These are phyloP conservation scores for Hermodice carunculata DNA, from an alignment of 2,888 invertebrate species.

Conservation along the genomic window DNA sequence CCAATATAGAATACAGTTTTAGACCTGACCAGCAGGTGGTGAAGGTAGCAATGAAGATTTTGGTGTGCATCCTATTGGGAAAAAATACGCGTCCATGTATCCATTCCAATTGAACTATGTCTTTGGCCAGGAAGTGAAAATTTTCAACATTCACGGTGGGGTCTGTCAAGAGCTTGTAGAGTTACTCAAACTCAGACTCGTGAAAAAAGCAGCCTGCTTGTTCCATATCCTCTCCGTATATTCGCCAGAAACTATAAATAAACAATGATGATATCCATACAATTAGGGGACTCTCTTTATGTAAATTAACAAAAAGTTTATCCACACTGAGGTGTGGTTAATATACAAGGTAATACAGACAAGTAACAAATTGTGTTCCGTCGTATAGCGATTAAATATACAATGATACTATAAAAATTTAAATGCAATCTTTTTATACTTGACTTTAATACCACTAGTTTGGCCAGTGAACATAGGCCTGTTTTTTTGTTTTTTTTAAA, in stretches of 20 bases:
- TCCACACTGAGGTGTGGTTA: no score
- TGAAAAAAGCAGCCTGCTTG: not conserved
- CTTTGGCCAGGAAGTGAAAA: slow-evolving; percentile 1
- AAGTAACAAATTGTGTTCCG: no score
- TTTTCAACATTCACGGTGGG: not conserved
- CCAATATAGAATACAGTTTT: slow-evolving; percentile 35
- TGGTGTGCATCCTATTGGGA: not conserved
- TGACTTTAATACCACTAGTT: no score
- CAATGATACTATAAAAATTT: no score
- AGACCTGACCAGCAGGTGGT: slow-evolving; percentile 10
- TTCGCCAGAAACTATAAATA: slow-evolving; percentile 39
- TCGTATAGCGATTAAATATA: no score
- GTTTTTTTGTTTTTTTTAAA: not conserved
- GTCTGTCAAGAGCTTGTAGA: not conserved
- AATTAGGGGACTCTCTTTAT: no score
- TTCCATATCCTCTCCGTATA: not conserved
- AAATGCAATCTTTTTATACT: no score
- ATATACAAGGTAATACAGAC: no score
- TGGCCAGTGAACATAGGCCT: not conserved
- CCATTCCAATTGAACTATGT: not conserved
- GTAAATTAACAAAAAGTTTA: no score
- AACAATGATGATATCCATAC: no score
- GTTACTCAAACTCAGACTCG: not conserved
- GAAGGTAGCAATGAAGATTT: slow-evolving; percentile 2
- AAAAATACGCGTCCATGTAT: not conserved